Evolutionary conservation across 1,140 invertebrate species (phyloP).

Genomic region (Drosophila paulistorum): DNA sequence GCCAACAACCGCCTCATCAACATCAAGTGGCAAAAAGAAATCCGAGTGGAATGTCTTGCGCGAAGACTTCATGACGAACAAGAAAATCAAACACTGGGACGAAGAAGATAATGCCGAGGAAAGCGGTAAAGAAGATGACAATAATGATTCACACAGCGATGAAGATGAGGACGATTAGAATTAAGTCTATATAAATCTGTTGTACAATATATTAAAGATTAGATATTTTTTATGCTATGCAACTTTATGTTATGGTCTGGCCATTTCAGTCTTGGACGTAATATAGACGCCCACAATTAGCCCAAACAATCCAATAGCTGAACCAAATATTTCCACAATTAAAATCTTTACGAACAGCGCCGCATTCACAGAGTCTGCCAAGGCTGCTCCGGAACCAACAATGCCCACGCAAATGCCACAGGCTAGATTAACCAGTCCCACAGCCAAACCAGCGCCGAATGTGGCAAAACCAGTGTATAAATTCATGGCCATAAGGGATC

Average conservation of each 20-base stretch:
- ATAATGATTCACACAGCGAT: constrained; percentile 7
- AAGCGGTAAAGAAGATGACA: constrained; percentile 25
- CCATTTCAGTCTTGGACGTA: constrained; percentile 87
- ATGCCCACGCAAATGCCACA: constrained; percentile 98
- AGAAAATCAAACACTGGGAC: constrained; percentile 96
- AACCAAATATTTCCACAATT: constrained; percentile 99
- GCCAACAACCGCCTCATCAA: not conserved
- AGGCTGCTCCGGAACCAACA: constrained; percentile 96
- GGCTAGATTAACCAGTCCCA: constrained; percentile 96
- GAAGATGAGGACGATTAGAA: constrained; percentile 53
- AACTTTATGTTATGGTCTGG: constrained; percentile 10
- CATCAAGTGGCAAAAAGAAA: constrained; percentile 60
- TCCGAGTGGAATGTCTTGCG: constrained; percentile 86
- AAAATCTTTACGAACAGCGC: constrained; percentile 98
- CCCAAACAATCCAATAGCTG: constrained; percentile 98
- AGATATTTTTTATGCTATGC: constrained; percentile 20
- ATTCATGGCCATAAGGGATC: constrained; percentile 84
- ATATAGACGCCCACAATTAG: constrained; percentile 98
- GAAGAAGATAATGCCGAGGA: constrained; percentile 85
- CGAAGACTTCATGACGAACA: constrained; percentile 94
- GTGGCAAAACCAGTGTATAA: constrained; percentile 94
- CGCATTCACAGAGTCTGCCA: constrained; percentile 97
- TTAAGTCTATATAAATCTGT: constrained; percentile 26
- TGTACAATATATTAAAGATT: constrained; percentile 37
- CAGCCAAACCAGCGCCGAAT: constrained; percentile 96